Conservation (phyloP, 2,113 vertebrate genomes). For the Muntiacus reevesi region DNA sequence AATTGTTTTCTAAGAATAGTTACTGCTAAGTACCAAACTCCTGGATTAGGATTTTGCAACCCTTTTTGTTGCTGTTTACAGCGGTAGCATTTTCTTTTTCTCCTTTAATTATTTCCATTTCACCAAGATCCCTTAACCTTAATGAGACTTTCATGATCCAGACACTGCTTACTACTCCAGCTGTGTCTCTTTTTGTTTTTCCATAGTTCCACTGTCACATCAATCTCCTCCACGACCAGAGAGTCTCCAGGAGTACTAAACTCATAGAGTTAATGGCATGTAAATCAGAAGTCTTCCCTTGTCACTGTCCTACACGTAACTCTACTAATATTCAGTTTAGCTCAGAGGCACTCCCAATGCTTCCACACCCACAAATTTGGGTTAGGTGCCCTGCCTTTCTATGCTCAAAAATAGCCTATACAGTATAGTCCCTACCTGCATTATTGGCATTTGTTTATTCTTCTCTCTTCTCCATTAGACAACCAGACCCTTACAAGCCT, state of each 20-base stretch:
- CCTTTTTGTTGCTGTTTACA: not conserved
- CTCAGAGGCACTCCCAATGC: not conserved
- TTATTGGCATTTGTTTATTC: not conserved
- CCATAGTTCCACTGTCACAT: not conserved
- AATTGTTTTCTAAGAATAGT: not conserved
- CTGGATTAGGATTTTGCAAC: not conserved
- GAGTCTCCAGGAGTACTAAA: not conserved
- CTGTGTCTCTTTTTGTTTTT: not conserved
- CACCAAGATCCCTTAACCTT: not conserved
- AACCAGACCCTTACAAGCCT: not conserved
- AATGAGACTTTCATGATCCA: not conserved
- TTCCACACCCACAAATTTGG: not conserved
- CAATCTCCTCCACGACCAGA: not conserved
- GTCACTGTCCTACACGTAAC: not conserved
- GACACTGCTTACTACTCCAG: not conserved
- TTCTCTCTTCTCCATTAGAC: not conserved
- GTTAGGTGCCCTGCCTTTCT: not conserved
- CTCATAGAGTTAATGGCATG: not conserved
- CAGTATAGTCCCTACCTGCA: not conserved
- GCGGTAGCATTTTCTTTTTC: not conserved
- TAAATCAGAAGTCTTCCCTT: not conserved
- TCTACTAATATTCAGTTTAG: not conserved
- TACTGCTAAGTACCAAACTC: not conserved
- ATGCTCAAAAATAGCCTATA: not conserved
- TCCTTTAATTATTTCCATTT: conserved; percentile 16